Evolutionary conservation across 2,113 vertebrate species (phyloP).

Genomic region (rabbit (Oryctolagus cuniculus)): DNA sequence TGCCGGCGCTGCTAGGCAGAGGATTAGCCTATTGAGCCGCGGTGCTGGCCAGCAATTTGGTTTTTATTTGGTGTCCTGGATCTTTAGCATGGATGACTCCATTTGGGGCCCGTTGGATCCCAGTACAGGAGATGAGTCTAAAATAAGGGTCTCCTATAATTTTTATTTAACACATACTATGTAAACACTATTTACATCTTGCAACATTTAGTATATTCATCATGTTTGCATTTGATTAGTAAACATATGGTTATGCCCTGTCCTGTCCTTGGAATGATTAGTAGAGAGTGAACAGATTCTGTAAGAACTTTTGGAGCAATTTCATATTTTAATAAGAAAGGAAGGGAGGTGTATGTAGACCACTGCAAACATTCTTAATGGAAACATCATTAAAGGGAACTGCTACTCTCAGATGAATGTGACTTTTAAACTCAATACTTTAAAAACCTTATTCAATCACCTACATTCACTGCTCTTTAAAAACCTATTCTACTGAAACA

Average conservation of each 20-base stretch:
- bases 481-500: background rate
- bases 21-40: no score
- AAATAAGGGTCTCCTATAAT: no score
- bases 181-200: slow-evolving; percentile 29
- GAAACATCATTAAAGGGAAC: slow-evolving; percentile 3
- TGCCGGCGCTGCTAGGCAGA: no score
- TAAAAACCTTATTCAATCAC: background rate
- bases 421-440: slow-evolving; percentile 33
- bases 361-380: background rate
- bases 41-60: no score
- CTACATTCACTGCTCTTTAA: background rate
- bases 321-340: slow-evolving; percentile 48
- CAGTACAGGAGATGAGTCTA: no score
- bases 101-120: no score
- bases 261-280: background rate
- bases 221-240: background rate
- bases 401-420: background rate
- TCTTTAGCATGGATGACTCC: no score
- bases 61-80: no score
- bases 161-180: background rate
- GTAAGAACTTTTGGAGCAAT: background rate
- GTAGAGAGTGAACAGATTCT: background rate
- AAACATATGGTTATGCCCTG: background rate
- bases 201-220: background rate
- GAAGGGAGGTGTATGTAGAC: background rate